These are phyloP conservation scores for Luffia ferchaultella DNA, from an alignment of 2,888 invertebrate species.

Conservation along the genomic window DNA sequence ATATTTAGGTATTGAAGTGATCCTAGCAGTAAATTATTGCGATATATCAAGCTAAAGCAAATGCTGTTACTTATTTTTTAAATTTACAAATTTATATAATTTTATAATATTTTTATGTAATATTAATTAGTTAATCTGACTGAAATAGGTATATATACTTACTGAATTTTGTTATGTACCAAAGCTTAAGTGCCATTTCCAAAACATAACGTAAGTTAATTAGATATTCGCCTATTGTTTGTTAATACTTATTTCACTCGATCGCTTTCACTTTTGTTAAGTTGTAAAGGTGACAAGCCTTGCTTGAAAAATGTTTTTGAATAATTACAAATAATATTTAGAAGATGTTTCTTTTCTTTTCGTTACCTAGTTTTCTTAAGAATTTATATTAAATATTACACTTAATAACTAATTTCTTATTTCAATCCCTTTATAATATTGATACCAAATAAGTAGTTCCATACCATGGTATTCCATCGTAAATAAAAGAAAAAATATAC, in stretches of 20 bases:
- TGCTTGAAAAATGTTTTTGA: background rate
- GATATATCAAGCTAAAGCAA: background rate
- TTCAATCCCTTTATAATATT: background rate
- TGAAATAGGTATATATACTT: background rate
- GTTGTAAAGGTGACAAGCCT: background rate
- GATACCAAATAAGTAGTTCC: background rate
- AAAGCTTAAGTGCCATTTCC: background rate
- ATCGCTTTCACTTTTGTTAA: background rate
- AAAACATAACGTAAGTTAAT: background rate
- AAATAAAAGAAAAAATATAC: background rate
- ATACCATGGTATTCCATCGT: background rate
- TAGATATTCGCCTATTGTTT: background rate
- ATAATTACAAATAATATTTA: background rate
- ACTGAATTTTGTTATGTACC: background rate
- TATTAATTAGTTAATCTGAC: background rate
- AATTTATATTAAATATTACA: background rate
- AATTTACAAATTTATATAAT: background rate
- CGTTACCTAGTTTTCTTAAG: background rate
- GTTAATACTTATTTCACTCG: background rate
- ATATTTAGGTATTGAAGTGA: background rate
- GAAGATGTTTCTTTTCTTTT: background rate
- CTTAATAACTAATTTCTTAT: background rate
- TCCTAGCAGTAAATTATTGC: background rate
- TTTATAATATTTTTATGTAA: too few relatives aligned
- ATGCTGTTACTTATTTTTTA: background rate